These are phyloP conservation scores for Haemorhous mexicanus DNA, from an alignment of 2,113 vertebrate genomes.

Conservation along the genomic window DNA sequence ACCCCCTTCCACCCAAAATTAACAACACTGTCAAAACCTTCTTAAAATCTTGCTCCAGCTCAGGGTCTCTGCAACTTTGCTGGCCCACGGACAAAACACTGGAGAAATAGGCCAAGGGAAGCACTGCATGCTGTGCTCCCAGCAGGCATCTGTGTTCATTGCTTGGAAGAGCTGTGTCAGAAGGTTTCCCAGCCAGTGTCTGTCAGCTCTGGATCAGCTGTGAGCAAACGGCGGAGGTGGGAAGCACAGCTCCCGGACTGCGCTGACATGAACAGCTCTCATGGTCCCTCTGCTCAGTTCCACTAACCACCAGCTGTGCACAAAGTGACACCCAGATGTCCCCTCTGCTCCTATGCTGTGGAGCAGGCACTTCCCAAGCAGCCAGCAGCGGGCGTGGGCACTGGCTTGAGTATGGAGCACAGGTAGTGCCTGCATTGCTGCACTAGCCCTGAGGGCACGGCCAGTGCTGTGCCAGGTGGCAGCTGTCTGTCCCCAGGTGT, in stretches of 20 bases:
- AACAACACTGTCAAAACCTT: neutral
- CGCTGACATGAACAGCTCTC: neutral
- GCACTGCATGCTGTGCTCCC: neutral
- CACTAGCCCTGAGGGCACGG: fast-evolving
- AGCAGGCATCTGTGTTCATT: neutral
- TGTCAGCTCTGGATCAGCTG: neutral
- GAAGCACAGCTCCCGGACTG: neutral
- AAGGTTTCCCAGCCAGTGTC: neutral
- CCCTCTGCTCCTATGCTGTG: neutral
- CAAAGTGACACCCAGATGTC: neutral
- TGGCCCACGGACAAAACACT: neutral
- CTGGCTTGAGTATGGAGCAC: fast-evolving
- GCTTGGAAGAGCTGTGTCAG: neutral
- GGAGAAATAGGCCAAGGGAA: neutral
- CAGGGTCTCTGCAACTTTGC: neutral
- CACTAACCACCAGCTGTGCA: neutral
- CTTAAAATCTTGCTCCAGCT: neutral
- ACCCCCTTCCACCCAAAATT: fast-evolving
- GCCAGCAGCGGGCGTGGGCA: neutral
- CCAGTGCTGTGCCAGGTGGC: neutral
- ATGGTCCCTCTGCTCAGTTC: neutral
- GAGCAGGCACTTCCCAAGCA: neutral
- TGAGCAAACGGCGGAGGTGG: neutral
- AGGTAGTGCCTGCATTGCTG: neutral
- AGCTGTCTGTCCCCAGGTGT: neutral